Percentiles rank a stretch among this genome's conserved stretches.
Conservation (phyloP, 1,140 invertebrate species). For the Macrobrachium rosenbergii region DNA sequence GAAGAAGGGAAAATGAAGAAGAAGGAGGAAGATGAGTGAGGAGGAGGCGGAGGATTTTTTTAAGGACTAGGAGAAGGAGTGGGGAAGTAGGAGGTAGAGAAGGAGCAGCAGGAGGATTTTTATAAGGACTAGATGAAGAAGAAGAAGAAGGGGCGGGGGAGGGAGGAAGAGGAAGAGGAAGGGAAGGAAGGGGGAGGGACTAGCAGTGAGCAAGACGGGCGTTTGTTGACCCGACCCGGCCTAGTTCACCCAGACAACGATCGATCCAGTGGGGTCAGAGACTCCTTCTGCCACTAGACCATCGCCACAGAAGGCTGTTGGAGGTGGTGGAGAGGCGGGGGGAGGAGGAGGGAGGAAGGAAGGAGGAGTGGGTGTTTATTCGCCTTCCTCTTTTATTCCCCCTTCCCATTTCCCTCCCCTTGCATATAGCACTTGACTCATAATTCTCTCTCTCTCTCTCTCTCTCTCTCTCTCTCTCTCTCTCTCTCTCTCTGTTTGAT, state of each 20-base stretch:
- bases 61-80: not conserved
- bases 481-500: not conserved
- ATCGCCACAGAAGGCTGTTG: not conserved
- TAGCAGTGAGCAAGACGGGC: not conserved
- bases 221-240: conserved; percentile 55
- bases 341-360: no score
- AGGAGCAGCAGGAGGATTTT: not conserved
- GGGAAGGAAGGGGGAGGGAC: not conserved
- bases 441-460: conserved; percentile 23
- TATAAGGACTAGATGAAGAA: not conserved
- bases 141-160: not conserved
- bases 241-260: conserved; percentile 56
- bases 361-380: not conserved
- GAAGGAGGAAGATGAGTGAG: no score
- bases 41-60: not conserved
- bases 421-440: not conserved
- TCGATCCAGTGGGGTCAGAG: conserved; percentile 54
- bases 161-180: not conserved
- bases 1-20: not conserved
- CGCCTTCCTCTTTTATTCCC: not conserved
- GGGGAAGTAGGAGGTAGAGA: no score
- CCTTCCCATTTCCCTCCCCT: not conserved
- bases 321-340: no score
- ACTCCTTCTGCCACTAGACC: conserved; percentile 37
- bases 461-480: conserved; percentile 13